Percentiles rank a stretch among this genome's conserved stretches.
phyloP scores from a whole-genome alignment of 2,888 invertebrate species.

The Lasioglossum figueresi region DNA sequence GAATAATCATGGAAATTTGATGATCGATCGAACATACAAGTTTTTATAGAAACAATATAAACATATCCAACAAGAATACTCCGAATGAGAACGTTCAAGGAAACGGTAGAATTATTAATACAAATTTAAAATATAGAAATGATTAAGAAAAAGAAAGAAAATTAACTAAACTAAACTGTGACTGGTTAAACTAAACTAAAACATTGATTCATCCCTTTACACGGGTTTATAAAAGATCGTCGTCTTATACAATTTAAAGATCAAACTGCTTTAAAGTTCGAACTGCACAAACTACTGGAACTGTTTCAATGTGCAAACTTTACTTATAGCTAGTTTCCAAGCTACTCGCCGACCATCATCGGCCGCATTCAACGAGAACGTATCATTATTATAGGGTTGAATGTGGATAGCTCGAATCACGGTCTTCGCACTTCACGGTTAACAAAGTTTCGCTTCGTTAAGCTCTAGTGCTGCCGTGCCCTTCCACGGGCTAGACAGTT shows the following conservation, averaged over 20 bases:
- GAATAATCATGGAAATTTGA: slow-evolving; percentile 2
- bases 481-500: slow-evolving; percentile 55
- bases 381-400: slow-evolving; percentile 34
- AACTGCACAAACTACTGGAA: background rate
- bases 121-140: background rate
- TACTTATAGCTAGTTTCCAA: background rate
- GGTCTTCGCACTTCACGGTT: slow-evolving; percentile 66
- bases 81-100: background rate
- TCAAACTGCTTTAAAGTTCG: background rate
- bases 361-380: slow-evolving; percentile 16
- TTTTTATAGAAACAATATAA: background rate
- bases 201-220: no score
- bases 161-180: no score
- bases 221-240: no score
- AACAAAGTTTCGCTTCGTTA: slow-evolving; percentile 75
- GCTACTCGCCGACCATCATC: background rate
- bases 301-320: slow-evolving; percentile 1
- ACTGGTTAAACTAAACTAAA: background rate
- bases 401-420: slow-evolving; percentile 43
- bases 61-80: no score
- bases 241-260: background rate
- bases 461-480: slow-evolving; percentile 61
- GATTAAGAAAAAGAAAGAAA: background rate
- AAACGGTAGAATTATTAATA: background rate
- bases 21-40: background rate